Evolutionary conservation across 2,888 invertebrate genomes (phyloP).

Genomic region (Branchipolynoe longqiensis): DNA sequence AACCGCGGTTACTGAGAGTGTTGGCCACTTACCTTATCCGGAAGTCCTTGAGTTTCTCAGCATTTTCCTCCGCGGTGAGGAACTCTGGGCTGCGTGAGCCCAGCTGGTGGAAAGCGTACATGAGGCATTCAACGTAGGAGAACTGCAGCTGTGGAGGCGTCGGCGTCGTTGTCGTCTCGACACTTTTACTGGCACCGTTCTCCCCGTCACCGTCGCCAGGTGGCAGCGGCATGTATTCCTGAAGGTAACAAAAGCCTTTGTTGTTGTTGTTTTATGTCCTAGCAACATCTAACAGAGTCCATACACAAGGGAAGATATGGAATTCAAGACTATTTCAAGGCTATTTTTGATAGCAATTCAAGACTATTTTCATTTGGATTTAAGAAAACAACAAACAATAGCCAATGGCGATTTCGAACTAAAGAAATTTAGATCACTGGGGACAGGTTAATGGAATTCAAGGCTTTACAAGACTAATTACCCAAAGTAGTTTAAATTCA

Average conservation of each 20-base stretch:
- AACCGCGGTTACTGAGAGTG: not conserved
- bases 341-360: not conserved
- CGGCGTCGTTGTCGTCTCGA: slow-evolving; percentile 85
- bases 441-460: too few species aligned
- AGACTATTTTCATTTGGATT: too few species aligned
- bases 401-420: too few species aligned
- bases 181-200: slow-evolving; percentile 84
- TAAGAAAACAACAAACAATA: not conserved
- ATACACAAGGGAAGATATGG: not conserved
- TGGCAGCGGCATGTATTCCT: slow-evolving; percentile 94
- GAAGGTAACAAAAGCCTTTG: too few species aligned
- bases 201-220: slow-evolving; percentile 86
- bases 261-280: too few species aligned
- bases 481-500: too few species aligned
- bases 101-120: slow-evolving; percentile 89
- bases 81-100: slow-evolving; percentile 91
- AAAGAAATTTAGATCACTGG: too few species aligned
- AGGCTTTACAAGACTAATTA: too few species aligned
- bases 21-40: slow-evolving; percentile 82
- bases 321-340: not conserved
- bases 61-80: slow-evolving; percentile 85
- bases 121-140: slow-evolving; percentile 94
- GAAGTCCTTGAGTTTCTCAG: slow-evolving; percentile 91
- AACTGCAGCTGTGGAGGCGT: slow-evolving; percentile 93
- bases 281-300: too few species aligned